Base-by-base conservation (phyloP, 2,888 invertebrate genomes). In the Brachyptera putata region DNA sequence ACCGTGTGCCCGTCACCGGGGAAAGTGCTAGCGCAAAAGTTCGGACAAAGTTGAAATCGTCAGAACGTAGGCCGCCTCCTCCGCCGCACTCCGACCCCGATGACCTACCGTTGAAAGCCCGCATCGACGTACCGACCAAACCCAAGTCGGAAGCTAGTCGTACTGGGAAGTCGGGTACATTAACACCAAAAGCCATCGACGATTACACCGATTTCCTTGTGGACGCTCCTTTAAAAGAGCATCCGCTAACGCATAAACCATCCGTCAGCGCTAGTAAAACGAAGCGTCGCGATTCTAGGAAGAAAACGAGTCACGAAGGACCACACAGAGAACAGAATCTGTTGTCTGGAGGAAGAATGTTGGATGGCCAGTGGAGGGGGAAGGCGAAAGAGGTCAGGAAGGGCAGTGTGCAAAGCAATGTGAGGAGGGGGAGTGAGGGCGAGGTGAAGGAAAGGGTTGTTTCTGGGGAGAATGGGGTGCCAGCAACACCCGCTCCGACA, bases 251-350 rank as follows among this genome's bases (percentile, higher is more conserved):
- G n/a, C 34, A 57, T 13, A 39, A 9, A 5, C 48, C 50, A 5
- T 56, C 25, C 14, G 41, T 9, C 56, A 73, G 73, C 37, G n/a
- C n/a, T n/a, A n/a, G n/a, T n/a, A 76, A 76, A 70, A 74, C 74
- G 57, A 77, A 77, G 67, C 75, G 77, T 71, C 80, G 81, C 70
- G 83, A 83, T 68, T 81, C 81, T 74, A 77, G 80, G 69, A 83
- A 81, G 70, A 82, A 82, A 68, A 36, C 61, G 66, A 64, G 72
- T 80, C 65, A 78, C 80, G 82, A 82, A 62, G 80, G 80, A 46
- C 77, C 74, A 60, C 73, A 73, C 9, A 71, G 77, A 13, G 77
- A 77, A 67, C 76, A 77, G 66, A 76, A 73, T 67, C 68, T 77
- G 37, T 66, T 77, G 55, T 72, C 75, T 1, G 76, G 76, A 53